Evolutionary conservation across 2,113 vertebrate species (phyloP).

Genomic region (Neogale vison): DNA sequence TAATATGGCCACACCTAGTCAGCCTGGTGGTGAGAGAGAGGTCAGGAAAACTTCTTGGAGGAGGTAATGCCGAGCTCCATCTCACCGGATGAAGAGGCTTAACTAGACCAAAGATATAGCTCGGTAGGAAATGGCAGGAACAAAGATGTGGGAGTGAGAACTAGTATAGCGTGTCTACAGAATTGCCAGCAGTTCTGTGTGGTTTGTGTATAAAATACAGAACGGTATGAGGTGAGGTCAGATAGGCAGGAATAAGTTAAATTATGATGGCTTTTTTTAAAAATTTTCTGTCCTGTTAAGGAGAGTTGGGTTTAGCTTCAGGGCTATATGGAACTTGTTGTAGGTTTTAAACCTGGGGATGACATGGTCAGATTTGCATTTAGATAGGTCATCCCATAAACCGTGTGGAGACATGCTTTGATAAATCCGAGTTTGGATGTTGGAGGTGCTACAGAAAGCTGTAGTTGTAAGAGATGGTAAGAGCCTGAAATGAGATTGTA

Average conservation of each 20-base stretch:
- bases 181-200: not conserved
- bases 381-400: not conserved
- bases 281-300: not conserved
- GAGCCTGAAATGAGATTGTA: not conserved
- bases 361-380: not conserved
- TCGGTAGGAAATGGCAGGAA: not conserved
- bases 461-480: not conserved
- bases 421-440: not conserved
- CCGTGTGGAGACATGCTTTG: not conserved
- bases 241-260: not conserved
- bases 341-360: not conserved
- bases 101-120: not conserved
- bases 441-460: not conserved
- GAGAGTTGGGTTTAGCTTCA: not conserved
- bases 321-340: not conserved
- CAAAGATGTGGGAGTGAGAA: not conserved
- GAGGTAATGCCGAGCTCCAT: not conserved
- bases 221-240: not conserved
- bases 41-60: not conserved
- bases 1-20: not conserved
- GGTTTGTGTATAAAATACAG: not conserved
- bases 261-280: not conserved
- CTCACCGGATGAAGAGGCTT: not conserved
- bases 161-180: not conserved
- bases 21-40: not conserved